phyloP scores from a whole-genome alignment of 2,113 vertebrate genomes.

The Eretmochelys imbricata region DNA sequence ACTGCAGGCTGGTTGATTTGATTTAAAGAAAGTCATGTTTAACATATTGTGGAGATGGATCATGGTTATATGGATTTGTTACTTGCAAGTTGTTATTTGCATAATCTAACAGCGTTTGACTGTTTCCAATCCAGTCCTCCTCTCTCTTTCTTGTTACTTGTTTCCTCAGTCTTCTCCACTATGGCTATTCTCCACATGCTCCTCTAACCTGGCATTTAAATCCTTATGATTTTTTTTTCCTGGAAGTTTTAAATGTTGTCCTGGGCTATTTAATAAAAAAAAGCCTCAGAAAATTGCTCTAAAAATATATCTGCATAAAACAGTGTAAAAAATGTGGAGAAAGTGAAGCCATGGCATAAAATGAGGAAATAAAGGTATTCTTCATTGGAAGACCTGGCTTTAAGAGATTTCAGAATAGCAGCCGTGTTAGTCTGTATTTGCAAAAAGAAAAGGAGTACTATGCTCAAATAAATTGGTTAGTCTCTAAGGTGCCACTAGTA shows the following conservation, averaged over 20 bases:
- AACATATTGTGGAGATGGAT: background rate
- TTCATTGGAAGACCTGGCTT: background rate
- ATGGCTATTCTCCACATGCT: background rate
- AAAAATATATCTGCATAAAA: background rate
- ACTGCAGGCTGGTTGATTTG: background rate
- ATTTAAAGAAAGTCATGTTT: background rate
- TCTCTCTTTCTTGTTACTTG: background rate
- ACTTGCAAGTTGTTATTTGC: background rate
- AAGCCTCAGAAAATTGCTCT: background rate
- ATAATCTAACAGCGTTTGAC: background rate
- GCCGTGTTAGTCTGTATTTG: too few species aligned
- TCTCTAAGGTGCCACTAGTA: too few species aligned
- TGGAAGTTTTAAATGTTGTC: background rate
- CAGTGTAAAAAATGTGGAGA: background rate
- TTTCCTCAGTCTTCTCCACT: background rate
- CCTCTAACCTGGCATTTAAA: background rate
- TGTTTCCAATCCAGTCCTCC: background rate
- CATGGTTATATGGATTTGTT: background rate
- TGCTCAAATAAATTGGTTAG: too few species aligned
- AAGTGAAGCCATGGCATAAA: background rate
- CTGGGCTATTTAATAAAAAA: background rate
- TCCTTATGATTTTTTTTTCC: background rate
- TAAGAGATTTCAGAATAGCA: too few species aligned
- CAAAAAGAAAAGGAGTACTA: too few species aligned
- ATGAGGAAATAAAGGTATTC: background rate